phyloP scores from a whole-genome alignment of 2,113 vertebrate species.

The Potamarius usumacintae region DNA sequence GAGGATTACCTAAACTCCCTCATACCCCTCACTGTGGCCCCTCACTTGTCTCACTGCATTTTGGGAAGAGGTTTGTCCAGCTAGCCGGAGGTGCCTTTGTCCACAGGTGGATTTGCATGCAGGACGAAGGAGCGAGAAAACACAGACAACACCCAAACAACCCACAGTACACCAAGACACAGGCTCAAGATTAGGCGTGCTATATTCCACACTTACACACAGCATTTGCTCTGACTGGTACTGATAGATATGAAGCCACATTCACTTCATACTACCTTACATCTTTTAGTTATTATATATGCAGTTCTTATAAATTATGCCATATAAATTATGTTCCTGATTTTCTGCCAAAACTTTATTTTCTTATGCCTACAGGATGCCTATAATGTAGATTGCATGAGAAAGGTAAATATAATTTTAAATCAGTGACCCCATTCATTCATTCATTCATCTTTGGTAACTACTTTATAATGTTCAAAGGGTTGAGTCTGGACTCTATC shows the following conservation, averaged over 20 bases:
- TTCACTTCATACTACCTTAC: neutral
- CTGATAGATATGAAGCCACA: neutral
- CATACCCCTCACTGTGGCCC: slow-evolving; percentile 69
- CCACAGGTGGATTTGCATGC: slow-evolving; percentile 75
- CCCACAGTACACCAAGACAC: slow-evolving; percentile 52
- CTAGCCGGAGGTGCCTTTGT: slow-evolving; percentile 77
- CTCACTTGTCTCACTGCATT: slow-evolving; percentile 66
- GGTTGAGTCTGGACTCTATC: neutral
- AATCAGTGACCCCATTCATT: neutral
- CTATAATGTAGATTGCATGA: too few species aligned
- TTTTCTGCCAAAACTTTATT: neutral
- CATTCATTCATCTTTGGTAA: neutral
- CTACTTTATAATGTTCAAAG: neutral
- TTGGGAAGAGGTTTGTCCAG: slow-evolving; percentile 76
- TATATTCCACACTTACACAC: neutral
- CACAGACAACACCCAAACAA: slow-evolving; percentile 56
- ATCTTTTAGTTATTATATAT: neutral
- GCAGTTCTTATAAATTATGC: neutral
- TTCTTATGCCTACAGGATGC: neutral
- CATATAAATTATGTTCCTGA: too few species aligned
- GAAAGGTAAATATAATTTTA: neutral
- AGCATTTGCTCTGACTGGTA: neutral
- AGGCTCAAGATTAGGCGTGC: slow-evolving; percentile 25
- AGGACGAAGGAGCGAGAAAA: slow-evolving; percentile 34
- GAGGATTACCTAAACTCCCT: slow-evolving; percentile 82